Evolutionary conservation across 2,797 vertebrate species (phyloP).

Genomic region (Spea hammondii): DNA sequence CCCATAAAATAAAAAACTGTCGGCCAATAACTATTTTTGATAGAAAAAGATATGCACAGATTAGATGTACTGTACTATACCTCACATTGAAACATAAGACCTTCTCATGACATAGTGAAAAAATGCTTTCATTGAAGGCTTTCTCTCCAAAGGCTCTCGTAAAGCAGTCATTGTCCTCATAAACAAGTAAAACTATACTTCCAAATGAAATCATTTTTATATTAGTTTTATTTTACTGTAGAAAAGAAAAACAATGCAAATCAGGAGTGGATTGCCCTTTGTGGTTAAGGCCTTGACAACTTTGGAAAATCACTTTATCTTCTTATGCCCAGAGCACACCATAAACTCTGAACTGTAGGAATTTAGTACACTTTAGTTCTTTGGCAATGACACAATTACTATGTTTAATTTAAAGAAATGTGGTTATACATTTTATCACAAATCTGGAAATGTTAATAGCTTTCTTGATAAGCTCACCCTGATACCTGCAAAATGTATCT

Average conservation of each 20-base stretch:
- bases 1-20: conserved; percentile 10
- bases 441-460: neutral
- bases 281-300: conserved; percentile 18
- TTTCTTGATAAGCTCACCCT: neutral
- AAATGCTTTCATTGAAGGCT: neutral
- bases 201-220: conserved; percentile 20
- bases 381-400: neutral
- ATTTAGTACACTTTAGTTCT: neutral
- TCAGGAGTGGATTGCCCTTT: conserved; percentile 13
- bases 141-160: conserved; percentile 15
- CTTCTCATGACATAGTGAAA: neutral
- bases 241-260: conserved; percentile 30
- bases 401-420: neutral
- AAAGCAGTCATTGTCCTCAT: conserved; percentile 30
- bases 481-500: neutral
- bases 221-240: conserved; percentile 23
- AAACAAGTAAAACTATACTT: conserved; percentile 17
- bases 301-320: conserved; percentile 35
- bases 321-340: conserved; percentile 10
- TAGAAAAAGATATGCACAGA: neutral
- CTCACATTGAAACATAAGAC: conserved; percentile 2
- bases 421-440: neutral
- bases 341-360: conserved; percentile 7
- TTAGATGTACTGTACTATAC: conserved; percentile 7
- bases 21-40: conserved; percentile 1